Conservation (phyloP, 2,797 vertebrate species). For the Todus mexicanus region DNA sequence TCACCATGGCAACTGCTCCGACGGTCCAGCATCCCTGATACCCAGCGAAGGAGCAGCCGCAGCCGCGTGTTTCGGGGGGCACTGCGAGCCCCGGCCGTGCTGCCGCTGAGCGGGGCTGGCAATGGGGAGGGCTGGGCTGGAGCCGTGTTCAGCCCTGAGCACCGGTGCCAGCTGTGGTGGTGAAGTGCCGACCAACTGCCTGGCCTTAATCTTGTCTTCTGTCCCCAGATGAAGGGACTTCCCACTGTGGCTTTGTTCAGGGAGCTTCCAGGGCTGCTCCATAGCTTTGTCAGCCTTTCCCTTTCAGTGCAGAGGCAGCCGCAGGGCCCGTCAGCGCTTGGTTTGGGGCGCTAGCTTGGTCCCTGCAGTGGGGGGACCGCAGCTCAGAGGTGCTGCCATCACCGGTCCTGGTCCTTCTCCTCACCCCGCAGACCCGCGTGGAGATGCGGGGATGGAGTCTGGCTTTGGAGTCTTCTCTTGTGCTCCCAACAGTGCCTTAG, state of each 20-base stretch:
- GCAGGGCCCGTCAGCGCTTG: rapidly evolving
- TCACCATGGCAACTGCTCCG: not conserved
- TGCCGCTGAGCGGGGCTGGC: not conserved
- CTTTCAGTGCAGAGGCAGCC: not conserved
- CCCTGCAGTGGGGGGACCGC: rapidly evolving
- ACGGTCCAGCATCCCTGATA: not conserved
- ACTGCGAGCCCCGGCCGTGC: rapidly evolving
- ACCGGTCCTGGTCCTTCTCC: rapidly evolving
- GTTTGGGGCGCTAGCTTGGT: not conserved
- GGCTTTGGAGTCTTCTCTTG: not conserved
- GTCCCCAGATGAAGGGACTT: not conserved
- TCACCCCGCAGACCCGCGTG: rapidly evolving
- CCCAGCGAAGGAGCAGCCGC: rapidly evolving
- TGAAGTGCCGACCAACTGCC: not conserved
- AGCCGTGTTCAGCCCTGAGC: not conserved
- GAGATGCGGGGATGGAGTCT: not conserved
- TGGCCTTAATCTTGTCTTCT: not conserved
- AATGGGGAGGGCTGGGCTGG: not conserved
- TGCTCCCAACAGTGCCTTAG: constrained; percentile 29
- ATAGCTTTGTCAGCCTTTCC: not conserved
- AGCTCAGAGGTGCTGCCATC: not conserved
- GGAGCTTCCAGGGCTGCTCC: not conserved
- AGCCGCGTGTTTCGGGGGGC: rapidly evolving
- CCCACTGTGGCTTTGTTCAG: not conserved
- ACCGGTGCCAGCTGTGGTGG: not conserved